phyloP scores from a whole-genome alignment of 2,113 vertebrate species.

The Cynopterus brachyotis region DNA sequence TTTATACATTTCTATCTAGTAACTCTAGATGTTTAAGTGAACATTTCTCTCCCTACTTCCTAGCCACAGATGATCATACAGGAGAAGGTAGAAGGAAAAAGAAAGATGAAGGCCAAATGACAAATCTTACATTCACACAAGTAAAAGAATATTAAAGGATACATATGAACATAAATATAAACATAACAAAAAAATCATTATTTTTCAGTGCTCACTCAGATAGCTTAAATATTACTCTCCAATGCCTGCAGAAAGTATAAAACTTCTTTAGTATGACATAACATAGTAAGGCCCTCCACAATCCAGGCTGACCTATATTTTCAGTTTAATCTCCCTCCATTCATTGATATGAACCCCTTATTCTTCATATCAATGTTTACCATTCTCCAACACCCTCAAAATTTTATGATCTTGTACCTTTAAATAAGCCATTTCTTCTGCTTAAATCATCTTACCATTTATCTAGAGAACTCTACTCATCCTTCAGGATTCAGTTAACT shows the following conservation, averaged over 20 bases:
- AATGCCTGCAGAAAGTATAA: not conserved
- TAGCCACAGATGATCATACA: slow-evolving; percentile 37
- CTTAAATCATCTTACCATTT: not conserved
- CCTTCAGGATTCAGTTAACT: not conserved
- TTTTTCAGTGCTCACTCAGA: not conserved
- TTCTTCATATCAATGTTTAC: not conserved
- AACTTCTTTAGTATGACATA: not conserved
- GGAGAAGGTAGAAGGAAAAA: not conserved
- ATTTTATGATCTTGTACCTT: not conserved
- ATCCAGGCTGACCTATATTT: not conserved
- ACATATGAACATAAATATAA: not conserved
- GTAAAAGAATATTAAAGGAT: slow-evolving; percentile 28
- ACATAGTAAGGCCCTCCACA: not conserved
- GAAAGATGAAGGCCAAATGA: slow-evolving; percentile 9
- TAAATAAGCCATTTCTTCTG: slow-evolving; percentile 11
- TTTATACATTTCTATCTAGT: slow-evolving; percentile 61
- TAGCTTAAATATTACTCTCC: not conserved
- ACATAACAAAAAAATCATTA: slow-evolving; percentile 21
- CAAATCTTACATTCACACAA: not conserved
- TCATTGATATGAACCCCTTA: not conserved
- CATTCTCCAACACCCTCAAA: not conserved
- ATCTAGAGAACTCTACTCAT: not conserved
- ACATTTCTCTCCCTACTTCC: slow-evolving; percentile 8
- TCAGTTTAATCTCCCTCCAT: not conserved
- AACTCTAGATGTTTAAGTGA: slow-evolving; percentile 59